Evolutionary conservation across 1,140 invertebrate species (phyloP).

Genomic region (Bombus soroeensis): DNA sequence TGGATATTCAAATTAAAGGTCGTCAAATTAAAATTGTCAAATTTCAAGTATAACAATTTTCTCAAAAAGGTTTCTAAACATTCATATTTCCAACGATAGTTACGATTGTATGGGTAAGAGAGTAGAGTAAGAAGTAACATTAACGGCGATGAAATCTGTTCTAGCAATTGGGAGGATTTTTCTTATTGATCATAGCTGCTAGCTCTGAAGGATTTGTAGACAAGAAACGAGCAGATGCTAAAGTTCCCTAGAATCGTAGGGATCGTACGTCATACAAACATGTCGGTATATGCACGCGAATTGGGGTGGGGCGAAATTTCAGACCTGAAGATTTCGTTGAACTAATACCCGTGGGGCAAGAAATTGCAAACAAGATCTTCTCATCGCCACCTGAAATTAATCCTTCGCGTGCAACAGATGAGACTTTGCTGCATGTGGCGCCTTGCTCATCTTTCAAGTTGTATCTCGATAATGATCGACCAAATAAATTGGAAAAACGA

Average conservation of each 20-base stretch:
- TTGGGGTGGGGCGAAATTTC: slow-evolving; percentile 56
- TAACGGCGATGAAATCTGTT: too few species aligned
- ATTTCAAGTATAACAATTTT: background rate
- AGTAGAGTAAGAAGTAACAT: too few species aligned
- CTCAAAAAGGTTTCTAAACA: too few species aligned
- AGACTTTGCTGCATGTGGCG: slow-evolving; percentile 24
- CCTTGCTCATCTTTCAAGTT: background rate
- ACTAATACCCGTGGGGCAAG: slow-evolving; percentile 64
- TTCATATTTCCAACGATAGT: too few species aligned
- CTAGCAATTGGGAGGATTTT: too few species aligned
- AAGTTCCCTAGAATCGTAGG: slow-evolving; percentile 27
- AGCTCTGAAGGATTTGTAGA: background rate
- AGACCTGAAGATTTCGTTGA: slow-evolving; percentile 57
- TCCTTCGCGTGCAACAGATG: slow-evolving; percentile 66
- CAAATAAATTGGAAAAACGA: background rate
- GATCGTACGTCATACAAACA: slow-evolving; percentile 2
- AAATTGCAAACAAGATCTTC: slow-evolving; percentile 67
- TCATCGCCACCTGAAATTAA: slow-evolving; percentile 62
- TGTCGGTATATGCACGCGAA: slow-evolving; percentile 19
- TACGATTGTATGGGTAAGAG: too few species aligned
- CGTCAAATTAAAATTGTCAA: background rate
- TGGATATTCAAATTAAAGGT: background rate
- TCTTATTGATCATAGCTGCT: background rate
- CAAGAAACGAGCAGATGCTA: slow-evolving; percentile 55
- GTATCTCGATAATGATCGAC: too few species aligned